Base-by-base conservation (phyloP, 1,140 invertebrate genomes). In the Thereuonema tuberculata region DNA sequence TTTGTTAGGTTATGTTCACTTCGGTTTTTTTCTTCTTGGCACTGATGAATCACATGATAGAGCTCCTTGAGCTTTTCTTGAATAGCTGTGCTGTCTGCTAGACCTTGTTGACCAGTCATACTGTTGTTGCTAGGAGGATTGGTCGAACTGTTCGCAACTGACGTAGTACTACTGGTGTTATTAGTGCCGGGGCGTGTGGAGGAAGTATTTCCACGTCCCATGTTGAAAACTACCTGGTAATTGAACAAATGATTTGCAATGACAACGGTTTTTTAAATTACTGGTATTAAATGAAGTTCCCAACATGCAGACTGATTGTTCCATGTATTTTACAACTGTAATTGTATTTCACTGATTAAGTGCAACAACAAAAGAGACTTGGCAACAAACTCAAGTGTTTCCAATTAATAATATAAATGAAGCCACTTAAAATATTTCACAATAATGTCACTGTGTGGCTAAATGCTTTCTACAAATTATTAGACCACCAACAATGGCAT, bases 1-100 rank as follows among this genome's bases (percentile, higher is more conserved):
- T 83, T 83, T 28, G 82, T 82, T 56, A 93, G 78, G 61, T 86
- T 89, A 37, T 82, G 80, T 66, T 93, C 89, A 64, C 84, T 87
- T 46, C 83, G 76, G 29, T 76, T 76, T 48, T 88, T 77, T 65
- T 89, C 86, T 63, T 81, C 80, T 71, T 93, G 84, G 65, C 93
- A 84, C 56, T 92, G 83, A 70, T 85, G 83, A 29, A 91, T 80
- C 5, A 88, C 71, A 52, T 81, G 78, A 66, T 87, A 83, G 2
- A 93, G 74, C 29, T 83, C 81, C 68, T 87, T 84, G 15, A 93
- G 71, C 29, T 85, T 78, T 66, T 93, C 89, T 81, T 90, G 62
- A 3, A 75, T 31, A 17, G 37, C 25, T 15, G 3, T 17, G 5
- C 2, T n/a, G n/a, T 62, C 61, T 3, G 3, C n/a, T 17, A 54